Percentiles rank a stretch among this genome's conserved stretches.
phyloP scores from a whole-genome alignment of 23 tunicate species.

The Botrylloides violaceus region DNA sequence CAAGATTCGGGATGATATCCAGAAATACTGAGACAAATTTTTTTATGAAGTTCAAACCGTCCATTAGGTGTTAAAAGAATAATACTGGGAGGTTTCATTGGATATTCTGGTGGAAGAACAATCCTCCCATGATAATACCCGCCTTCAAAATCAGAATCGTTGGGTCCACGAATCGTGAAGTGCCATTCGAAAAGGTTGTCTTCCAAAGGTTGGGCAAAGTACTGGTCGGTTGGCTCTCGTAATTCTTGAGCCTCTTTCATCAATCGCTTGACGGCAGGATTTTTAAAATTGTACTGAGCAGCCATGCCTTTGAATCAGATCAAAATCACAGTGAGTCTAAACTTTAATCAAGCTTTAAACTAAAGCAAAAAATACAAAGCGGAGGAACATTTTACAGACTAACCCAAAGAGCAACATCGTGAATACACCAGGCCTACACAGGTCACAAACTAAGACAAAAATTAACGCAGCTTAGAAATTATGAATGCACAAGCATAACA shows the following conservation, averaged over 20 bases:
- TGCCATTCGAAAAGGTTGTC: slow-evolving; percentile 99
- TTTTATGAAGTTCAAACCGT: slow-evolving; percentile 91
- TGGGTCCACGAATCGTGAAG: slow-evolving; percentile 96
- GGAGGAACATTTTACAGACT: too few relatives aligned
- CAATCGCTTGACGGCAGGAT: slow-evolving; percentile 81
- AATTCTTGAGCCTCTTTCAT: slow-evolving; percentile 94
- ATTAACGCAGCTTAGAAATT: too few relatives aligned
- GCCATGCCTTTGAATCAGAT: background rate
- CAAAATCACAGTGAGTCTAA: too few relatives aligned
- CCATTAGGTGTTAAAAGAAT: slow-evolving; percentile 91
- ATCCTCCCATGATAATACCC: slow-evolving; percentile 96
- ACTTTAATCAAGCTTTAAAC: too few relatives aligned
- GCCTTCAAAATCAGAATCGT: slow-evolving; percentile 79
- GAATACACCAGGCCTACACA: too few relatives aligned
- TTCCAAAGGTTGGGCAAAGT: slow-evolving; percentile 90
- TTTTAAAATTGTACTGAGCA: slow-evolving; percentile 19
- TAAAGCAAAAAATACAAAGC: too few relatives aligned
- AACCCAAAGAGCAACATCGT: too few relatives aligned
- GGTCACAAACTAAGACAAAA: too few relatives aligned
- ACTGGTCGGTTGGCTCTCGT: slow-evolving; percentile 63
- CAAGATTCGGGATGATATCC: slow-evolving; percentile 99
- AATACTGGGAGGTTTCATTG: slow-evolving; percentile 99
- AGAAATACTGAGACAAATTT: slow-evolving; percentile 95
- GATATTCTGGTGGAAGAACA: slow-evolving; percentile 92
- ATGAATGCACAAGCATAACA: too few relatives aligned